Base-by-base conservation (phyloP, 2,113 vertebrate genomes). In the Sphyrna mokarran region DNA sequence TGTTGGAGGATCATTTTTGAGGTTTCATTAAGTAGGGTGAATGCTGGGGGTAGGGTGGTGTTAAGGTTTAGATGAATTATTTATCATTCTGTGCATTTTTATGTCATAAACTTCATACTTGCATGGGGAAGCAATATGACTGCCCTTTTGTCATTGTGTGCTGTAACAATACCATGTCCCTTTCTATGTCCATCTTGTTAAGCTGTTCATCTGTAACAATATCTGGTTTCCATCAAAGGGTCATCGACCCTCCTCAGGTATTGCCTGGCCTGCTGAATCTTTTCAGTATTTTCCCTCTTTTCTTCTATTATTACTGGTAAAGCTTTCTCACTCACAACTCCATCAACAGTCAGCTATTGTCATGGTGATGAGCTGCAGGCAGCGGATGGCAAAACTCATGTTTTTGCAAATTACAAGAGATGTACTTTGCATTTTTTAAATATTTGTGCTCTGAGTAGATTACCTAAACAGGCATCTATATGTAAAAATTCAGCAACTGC, bases 351-450 rank as follows among this genome's bases (percentile, higher is more conserved):
- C 33, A 61, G 54, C 87, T 90, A 63, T 90, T 90, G 43, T 90
- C 87, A 90, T 90, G 54, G 87, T 90, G 87, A 90, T 90, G 43
- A 90, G 43, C 58, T 90, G 87, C 87, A 90, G 26, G 11, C 43
- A 33, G 23, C 0, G 58, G 33, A 4, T 61, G 58, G 86, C 5
- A n/a, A 61, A 40, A 33, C 13, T 18, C 22, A 29, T 61, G 22
- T 90, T 61, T 29, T 23, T 90, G 87, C 54, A 90, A 90, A 90
- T 61, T 61, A 29, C 3, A 33, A 61, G 87, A 61, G 58, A 33
- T 90, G 26, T 90, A 14, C 48, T 90, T 90, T 61, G 87, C 48
- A 90, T 61, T 90, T 90, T 90, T 90, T 33, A 61, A 90, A 5
- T 54, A 90, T 58, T 90, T 90, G 22, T 63, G 87, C 87, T 26